Base-by-base conservation (phyloP, 2,797 vertebrate genomes). In the Crenuchus spilurus region DNA sequence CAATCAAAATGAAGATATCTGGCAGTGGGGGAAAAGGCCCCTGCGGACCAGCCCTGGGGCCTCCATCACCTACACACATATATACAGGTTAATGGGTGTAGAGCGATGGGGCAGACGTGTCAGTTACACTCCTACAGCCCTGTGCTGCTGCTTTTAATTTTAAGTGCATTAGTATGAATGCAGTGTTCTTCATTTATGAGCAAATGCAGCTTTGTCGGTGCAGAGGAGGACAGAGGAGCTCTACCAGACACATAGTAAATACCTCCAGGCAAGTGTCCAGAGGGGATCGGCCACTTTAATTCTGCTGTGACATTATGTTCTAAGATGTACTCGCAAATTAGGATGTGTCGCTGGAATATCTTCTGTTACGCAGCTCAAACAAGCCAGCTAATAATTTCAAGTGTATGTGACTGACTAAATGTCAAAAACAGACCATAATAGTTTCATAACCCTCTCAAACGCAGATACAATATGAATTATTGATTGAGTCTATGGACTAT, bases 31-130 rank as follows among this genome's bases (percentile, higher is more conserved):
- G 86, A 86, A 83, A 80, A 84, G 84, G 83, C 54, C 84, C 77
- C 76, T 70, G 57, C 26, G 83, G 84, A 87, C 81, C 82, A 80
- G 82, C 84, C 85, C 82, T 49, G 39, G 51, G 80, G 78, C 82
- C 82, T 14, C 39, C 49, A 24, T 70, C n/a, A 39, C 81, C 74
- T 77, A 14, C 70, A 55, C 54, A 18, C 37, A 37, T 76, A 81
- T 77, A 78, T 82, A 88, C 84, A 87, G 89, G 89, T 92, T 92
- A 91, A 91, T 91, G 86, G 88, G 85, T 63, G 80, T 88, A 85
- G 86, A 86, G 84, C 83, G 73, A 84, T 80, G 72, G 77, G 14
- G 75, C 82, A 82, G 66, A 37, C 71, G 82, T 75, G 80, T 85
- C 75, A 88, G 85, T 84, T 85, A 80, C n/a, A 39, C 81, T 76